Base-by-base conservation (phyloP, 2,888 invertebrate species). In the Pristionchus mayeri region DNA sequence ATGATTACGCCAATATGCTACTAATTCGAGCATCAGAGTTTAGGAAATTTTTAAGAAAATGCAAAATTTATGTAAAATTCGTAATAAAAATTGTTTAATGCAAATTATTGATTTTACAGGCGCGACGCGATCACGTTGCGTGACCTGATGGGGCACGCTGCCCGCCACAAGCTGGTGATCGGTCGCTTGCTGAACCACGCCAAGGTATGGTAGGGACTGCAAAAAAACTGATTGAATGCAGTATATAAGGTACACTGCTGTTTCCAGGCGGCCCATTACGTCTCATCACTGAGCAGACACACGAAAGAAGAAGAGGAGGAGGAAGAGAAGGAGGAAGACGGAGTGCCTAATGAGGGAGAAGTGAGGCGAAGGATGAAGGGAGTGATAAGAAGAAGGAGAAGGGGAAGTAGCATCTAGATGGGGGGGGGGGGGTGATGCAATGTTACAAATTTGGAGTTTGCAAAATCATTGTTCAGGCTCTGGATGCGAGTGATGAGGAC, bases 301-400 rank as follows among this genome's bases (percentile, higher is more conserved):
- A 78, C 76, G 21, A 40, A 80, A 24, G 80, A 80, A 7, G 50
- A 52, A 6, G 76, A 76, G 30, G 76, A 76, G 2, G 76, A 50
- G 11, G 48, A 75, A 11, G 76, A 76, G 34, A 52, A 76, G 76
- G 76, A 76, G 21, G 76, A 50, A 40, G 76, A 76, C 27, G 76
- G 76, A 50, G 76, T 48, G 11, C 50, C 50, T 0, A 6, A 50
- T 37, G 48, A 48, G 76, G 76, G 2, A 30, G 76, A 52, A 50
- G 50, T 76, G 34, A 76, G 13, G 27, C 6, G 4, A 54, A n/a
- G 54, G 21, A 54, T 54, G 11, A 54, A 16, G 11, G n/a, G n/a
- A n/a, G n/a, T n/a, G n/a, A n/a, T n/a, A n/a, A n/a, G n/a, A n/a
- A n/a, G n/a, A n/a, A n/a, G n/a, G n/a, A n/a, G n/a, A n/a, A n/a